These are phyloP conservation scores for Cirrhinus mrigala DNA, from an alignment of 2,797 vertebrate species.

Conservation along the genomic window DNA sequence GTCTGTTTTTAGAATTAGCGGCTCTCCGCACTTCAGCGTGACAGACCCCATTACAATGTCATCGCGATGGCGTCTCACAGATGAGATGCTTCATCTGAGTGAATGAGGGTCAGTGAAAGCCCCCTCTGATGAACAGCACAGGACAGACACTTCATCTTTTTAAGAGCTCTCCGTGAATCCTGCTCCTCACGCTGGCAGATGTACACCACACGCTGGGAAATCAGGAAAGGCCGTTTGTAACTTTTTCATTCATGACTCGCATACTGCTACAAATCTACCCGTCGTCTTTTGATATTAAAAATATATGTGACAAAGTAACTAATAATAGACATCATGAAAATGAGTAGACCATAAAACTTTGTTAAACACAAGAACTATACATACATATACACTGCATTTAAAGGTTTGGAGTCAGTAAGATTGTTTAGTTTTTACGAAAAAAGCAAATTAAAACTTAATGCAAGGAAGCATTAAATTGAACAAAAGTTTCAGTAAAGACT, in stretches of 20 bases:
- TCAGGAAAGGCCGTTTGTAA: background rate
- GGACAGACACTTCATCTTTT: conserved; percentile 33
- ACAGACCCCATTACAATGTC: conserved; percentile 37
- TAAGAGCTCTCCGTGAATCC: conserved; percentile 22
- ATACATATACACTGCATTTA: background rate
- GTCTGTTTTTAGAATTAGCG: conserved; percentile 50
- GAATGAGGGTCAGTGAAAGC: conserved; percentile 41
- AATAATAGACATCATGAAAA: background rate
- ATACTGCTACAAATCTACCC: background rate
- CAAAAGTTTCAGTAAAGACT: background rate
- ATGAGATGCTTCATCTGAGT: conserved; percentile 41
- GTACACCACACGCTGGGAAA: background rate
- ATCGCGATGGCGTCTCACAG: conserved; percentile 30
- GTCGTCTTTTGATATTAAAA: background rate
- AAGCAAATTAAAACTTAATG: background rate
- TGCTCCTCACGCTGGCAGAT: conserved; percentile 4
- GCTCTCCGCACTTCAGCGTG: conserved; percentile 12
- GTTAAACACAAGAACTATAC: background rate
- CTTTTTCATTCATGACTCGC: conserved; percentile 9
- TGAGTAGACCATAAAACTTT: background rate
- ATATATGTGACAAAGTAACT: background rate
- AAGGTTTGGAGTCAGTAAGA: background rate
- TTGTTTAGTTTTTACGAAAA: background rate
- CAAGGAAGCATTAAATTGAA: background rate
- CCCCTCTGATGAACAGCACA: conserved; percentile 36